Evolutionary conservation across 2,113 vertebrate species (phyloP), one percentile per base, ranked within the genome.

Genomic region (Ia io): DNA sequence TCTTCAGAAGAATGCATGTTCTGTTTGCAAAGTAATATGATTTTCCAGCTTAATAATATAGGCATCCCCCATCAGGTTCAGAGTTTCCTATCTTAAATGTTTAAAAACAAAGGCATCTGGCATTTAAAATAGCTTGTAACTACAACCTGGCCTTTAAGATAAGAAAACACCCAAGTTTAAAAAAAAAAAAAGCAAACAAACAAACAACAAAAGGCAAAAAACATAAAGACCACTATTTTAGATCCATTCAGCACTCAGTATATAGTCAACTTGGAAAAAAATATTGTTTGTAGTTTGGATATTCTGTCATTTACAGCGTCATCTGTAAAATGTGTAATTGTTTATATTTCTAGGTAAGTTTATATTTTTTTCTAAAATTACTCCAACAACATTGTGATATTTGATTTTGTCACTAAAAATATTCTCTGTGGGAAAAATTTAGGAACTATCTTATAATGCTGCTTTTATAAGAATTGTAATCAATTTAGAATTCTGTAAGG

Each of bases 41-140:
- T 14, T 90, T 32, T 90, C 9, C 12, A 78, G 23, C 87, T 51
- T 71, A 73, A 56, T 85, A 40, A 82, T 8, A 95, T 40, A 44
- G 40, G 16, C 9, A 74, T 56, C 17, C 2, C 23, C 18, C 10
- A 51, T 49, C 7, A 44, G 16, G 85, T 2, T 56, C 28, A 74
- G 16, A 30, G 51, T 78, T n/a, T 83, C 59, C 12, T 40, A n/a
- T 61, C 40, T 83, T 59, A 56, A 90, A 32, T 83, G 18, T 88
- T 78, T 14, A 86, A 88, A 92, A 84, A 42, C 16, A 9, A 84
- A 94, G 53, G 2, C 7, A 89, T 20, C 10, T 87, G 76, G 9
- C 37, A 93, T 76, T 83, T 95, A 73, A 94, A 85, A 71, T 16
- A 91, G 9, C 47, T 92, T 96, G 20, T 56, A 84, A 92, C 18